phyloP scores from a whole-genome alignment of 2,888 invertebrate species.

The Apomyelois bistriatella region DNA sequence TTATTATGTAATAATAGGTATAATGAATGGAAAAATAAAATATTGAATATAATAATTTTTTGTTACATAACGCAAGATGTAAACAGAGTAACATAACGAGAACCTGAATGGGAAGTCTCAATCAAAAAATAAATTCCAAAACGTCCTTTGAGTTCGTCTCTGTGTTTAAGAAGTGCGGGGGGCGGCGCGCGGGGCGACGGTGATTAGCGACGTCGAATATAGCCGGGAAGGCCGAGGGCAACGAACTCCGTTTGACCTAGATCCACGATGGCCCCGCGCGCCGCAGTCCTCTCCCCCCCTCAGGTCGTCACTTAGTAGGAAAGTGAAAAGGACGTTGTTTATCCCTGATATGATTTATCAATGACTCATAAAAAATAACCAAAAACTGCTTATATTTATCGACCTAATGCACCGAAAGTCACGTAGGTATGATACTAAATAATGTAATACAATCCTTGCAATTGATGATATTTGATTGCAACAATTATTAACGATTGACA shows the following conservation, averaged over 20 bases:
- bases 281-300: conserved; percentile 28
- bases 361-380: conserved; percentile 8
- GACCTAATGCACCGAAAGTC: neutral
- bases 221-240: conserved; percentile 79
- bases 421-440: neutral
- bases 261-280: conserved; percentile 45
- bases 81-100: no score
- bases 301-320: conserved; percentile 42
- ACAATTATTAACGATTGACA: neutral
- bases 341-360: conserved; percentile 31
- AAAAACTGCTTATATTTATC: neutral
- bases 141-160: conserved; percentile 36
- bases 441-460: neutral
- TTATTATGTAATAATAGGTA: no score
- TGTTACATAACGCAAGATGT: no score
- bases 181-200: conserved; percentile 38
- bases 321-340: conserved; percentile 69
- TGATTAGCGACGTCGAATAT: conserved; percentile 76
- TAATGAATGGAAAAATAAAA: no score
- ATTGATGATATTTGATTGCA: neutral
- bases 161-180: conserved; percentile 36
- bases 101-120: no score
- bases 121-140: conserved; percentile 13
- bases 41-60: no score
- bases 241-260: conserved; percentile 79